A percentile compares a stretch with the other conserved stretches of the same genome.
Evolutionary conservation across 2,888 invertebrate species (phyloP).

Genomic region (Cataglyphis rosenhaueri): DNA sequence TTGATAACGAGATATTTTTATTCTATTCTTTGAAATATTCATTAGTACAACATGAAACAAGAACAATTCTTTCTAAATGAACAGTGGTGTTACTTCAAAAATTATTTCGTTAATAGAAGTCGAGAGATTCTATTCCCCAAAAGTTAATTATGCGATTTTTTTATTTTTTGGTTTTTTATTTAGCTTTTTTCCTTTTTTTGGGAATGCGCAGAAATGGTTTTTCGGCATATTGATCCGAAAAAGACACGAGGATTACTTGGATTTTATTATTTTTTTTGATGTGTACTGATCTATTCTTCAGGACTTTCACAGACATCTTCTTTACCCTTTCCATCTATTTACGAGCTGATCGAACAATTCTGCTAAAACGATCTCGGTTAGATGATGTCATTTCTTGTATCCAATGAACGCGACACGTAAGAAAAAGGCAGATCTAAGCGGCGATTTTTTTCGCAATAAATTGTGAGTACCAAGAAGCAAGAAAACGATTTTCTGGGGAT

Average conservation of each 20-base stretch:
- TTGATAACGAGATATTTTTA: background rate
- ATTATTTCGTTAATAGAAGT: background rate
- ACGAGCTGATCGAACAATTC: slow-evolving; percentile 12
- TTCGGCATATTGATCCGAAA: background rate
- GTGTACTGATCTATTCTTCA: slow-evolving; percentile 11
- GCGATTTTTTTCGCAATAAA: slow-evolving; percentile 2
- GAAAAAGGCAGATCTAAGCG: slow-evolving; percentile 8
- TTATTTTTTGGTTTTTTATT: background rate
- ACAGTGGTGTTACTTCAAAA: background rate
- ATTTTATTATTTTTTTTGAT: slow-evolving; percentile 12
- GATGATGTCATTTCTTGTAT: background rate
- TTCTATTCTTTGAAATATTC: background rate
- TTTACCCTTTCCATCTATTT: slow-evolving; percentile 11
- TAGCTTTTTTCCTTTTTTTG: background rate
- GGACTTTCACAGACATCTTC: background rate
- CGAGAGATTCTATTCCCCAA: background rate
- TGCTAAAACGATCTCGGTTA: background rate
- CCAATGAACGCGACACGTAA: slow-evolving; percentile 18
- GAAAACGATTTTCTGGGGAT: background rate
- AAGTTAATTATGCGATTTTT: background rate
- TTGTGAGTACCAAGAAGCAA: background rate
- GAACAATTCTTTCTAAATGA: background rate
- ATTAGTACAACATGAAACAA: background rate
- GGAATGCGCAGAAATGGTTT: background rate
- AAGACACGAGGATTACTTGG: background rate